Base-by-base conservation (phyloP, 2,888 invertebrate genomes). In the Drosophila siamana region DNA sequence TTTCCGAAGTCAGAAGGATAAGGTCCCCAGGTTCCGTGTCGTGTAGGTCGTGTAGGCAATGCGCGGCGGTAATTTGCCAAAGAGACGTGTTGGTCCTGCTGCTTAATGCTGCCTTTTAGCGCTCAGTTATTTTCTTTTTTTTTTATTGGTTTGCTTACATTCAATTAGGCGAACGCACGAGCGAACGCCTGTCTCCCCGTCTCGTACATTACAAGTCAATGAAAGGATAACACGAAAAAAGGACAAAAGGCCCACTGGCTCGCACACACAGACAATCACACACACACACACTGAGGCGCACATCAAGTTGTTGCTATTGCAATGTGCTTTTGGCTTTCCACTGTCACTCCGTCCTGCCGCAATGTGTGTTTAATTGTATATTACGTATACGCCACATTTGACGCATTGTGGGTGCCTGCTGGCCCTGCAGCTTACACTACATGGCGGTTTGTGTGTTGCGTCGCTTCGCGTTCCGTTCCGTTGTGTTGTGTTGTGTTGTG, bases 121-220 rank as follows among this genome's bases (percentile, higher is more conserved):
- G 68, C 30, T 56, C 40, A 33, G 19, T 19, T 19, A 2, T 26
- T 26, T 76, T 66, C 69, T 19, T 19, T 26, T 26, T 76, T 66
- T 70, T 56, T 69, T 76, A 80, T 71, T 77, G 66, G 72, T 80
- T 77, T 87, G 79, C 76, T 85, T 79, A 85, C 74, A 79, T 87
- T 85, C 86, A 85, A 87, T 85, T 85, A 85, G 80, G 77, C 71
- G 36, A 66, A 55, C 74, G 69, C 87, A 84, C 85, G 75, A 75
- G 46, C 71, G 66, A 55, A 40, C 5, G 6, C 43, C 6, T 26
- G 6, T 40, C 6, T 26, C 40, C 48, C 38, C n/a, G 33, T 33
- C 33, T n/a, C 65, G 50, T 24, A 47, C 46, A 60, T 56, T 43
- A 64, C 47, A 75, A 68, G 74, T 52, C 74, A 74, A 67, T 64